phyloP scores from a whole-genome alignment of 2,797 vertebrate genomes.

The Peromyscus aztecus region DNA sequence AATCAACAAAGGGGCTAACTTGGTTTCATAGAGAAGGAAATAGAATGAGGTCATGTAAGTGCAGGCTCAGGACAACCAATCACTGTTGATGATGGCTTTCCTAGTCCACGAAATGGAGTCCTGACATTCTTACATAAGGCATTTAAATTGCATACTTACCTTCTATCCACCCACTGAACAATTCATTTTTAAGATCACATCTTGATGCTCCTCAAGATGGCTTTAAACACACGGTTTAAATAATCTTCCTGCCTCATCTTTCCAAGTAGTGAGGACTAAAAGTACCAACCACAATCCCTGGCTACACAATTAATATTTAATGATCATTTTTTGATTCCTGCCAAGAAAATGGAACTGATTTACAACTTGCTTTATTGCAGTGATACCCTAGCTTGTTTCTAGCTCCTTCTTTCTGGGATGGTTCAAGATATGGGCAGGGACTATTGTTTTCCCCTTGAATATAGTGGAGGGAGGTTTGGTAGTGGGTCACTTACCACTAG shows the following conservation, averaged over 20 bases:
- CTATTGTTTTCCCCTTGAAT: not conserved
- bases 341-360: not conserved
- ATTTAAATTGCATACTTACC: not conserved
- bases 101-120: no score
- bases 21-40: not conserved
- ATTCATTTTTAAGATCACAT: not conserved
- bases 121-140: not conserved
- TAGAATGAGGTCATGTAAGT: not conserved
- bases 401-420: no score
- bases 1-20: not conserved
- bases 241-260: not conserved
- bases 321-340: not conserved
- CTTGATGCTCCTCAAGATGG: not conserved
- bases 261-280: not conserved
- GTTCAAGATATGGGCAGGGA: not conserved
- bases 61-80: not conserved
- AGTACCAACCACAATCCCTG: not conserved
- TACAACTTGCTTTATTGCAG: not conserved
- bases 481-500: constrained; percentile 33
- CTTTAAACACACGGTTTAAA: not conserved
- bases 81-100: not conserved
- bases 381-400: not conserved
- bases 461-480: no score
- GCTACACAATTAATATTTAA: not conserved
- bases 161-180: not conserved